Conservation (phyloP, 1,140 invertebrate genomes). For the Thrips palmi region DNA sequence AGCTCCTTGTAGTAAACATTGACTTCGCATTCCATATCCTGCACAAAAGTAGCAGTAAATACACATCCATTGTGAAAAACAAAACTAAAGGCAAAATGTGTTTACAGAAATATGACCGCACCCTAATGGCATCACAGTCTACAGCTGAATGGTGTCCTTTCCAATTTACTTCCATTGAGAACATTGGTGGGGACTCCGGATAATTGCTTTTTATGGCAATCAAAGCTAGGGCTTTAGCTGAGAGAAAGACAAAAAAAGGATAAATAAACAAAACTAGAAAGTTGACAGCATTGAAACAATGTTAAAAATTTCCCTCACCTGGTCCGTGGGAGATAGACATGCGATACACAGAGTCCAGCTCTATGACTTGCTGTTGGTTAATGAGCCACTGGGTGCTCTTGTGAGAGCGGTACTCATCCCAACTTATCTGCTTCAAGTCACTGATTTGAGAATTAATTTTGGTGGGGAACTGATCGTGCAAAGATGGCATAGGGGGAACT, state of each 20-base stretch:
- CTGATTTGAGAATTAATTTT: constrained; percentile 19
- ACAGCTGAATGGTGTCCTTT: constrained; percentile 21
- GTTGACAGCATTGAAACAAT: constrained; percentile 6
- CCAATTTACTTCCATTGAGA: constrained; percentile 37
- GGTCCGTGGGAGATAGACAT: background rate
- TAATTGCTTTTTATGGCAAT: constrained; percentile 67
- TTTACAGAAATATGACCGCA: constrained; percentile 16
- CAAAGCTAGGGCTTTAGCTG: constrained; percentile 53
- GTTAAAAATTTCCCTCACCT: background rate
- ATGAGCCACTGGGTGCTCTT: constrained; percentile 15
- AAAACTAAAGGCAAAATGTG: background rate
- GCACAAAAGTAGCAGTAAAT: constrained; percentile 8
- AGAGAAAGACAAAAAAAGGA: constrained; percentile 10
- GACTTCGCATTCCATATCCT: constrained; percentile 34
- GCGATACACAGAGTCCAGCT: background rate
- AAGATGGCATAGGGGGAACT: too few relatives aligned
- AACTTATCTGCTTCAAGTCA: too few relatives aligned
- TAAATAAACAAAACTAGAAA: constrained; percentile 3
- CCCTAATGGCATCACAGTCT: constrained; percentile 28
- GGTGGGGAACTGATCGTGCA: constrained; percentile 23
- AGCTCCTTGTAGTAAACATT: constrained; percentile 29
- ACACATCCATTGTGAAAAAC: constrained; percentile 11
- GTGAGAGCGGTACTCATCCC: too few relatives aligned
- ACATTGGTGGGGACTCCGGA: constrained; percentile 55
- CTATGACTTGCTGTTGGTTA: constrained; percentile 18